phyloP scores from a whole-genome alignment of 2,888 invertebrate genomes.

The Augiades crinisus region DNA sequence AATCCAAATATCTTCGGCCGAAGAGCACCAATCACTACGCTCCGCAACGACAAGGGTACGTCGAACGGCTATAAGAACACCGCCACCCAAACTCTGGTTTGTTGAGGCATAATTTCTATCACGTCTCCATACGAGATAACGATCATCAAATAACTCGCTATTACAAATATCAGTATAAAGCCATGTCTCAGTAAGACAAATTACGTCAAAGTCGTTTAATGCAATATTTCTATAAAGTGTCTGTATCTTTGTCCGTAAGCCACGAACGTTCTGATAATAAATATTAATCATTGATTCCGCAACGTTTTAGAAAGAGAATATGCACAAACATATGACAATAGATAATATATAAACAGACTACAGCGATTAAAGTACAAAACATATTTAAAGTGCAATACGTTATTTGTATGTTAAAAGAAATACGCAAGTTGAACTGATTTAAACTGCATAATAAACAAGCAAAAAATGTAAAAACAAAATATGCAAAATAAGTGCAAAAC shows the following conservation, averaged over 20 bases:
- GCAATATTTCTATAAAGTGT: conserved; percentile 18
- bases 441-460: no score
- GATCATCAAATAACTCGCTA: conserved; percentile 22
- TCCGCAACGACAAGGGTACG: background rate
- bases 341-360: background rate
- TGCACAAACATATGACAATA: background rate
- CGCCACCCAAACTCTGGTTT: background rate
- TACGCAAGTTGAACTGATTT: no score
- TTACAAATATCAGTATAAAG: conserved; percentile 14
- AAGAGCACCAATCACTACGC: background rate
- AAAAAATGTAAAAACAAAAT: no score
- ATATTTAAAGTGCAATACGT: background rate
- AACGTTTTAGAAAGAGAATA: no score
- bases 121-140: conserved; percentile 23
- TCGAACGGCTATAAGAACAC: background rate
- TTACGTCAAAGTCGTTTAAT: conserved; percentile 10
- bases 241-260: conserved; percentile 18
- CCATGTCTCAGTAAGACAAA: conserved; percentile 26
- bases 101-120: conserved; percentile 18
- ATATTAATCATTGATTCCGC: background rate
- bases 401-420: no score
- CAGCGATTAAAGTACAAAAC: background rate
- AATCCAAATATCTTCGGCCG: background rate
- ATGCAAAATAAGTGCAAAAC: no score
- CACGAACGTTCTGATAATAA: conserved; percentile 20